These are phyloP conservation scores for Hippocampus abdominalis DNA, from an alignment of 2,113 vertebrate genomes.

Conservation along the genomic window DNA sequence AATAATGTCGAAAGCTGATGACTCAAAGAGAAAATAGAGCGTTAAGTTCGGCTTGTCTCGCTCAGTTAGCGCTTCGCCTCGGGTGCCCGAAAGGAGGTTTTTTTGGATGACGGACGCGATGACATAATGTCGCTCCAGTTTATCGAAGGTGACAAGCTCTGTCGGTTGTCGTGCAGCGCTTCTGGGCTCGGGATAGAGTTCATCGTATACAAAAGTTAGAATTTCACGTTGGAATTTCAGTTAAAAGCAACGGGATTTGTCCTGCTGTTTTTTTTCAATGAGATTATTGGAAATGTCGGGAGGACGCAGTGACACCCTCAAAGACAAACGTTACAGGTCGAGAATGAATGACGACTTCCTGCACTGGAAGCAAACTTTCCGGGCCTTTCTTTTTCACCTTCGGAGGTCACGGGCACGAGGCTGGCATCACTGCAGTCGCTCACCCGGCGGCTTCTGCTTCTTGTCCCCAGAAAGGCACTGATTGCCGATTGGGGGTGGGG, in stretches of 20 bases:
- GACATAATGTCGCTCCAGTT: neutral
- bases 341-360: conserved; percentile 1
- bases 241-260: too few species aligned
- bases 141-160: conserved; percentile 1
- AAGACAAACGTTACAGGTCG: neutral
- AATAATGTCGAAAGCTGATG: conserved; percentile 60
- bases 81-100: conserved; percentile 19
- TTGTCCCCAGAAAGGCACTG: conserved; percentile 25
- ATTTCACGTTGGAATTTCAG: too few species aligned
- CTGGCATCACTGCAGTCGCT: conserved; percentile 47
- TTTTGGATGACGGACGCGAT: conserved; percentile 10
- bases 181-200: neutral
- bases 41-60: conserved; percentile 39
- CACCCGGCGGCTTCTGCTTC: conserved; percentile 47
- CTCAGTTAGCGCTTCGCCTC: conserved; percentile 21
- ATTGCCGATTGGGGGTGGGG: conserved; percentile 3
- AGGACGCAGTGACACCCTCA: neutral
- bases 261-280: too few species aligned
- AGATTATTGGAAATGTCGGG: neutral
- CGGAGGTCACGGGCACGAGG: conserved; percentile 40
- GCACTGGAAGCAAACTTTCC: conserved; percentile 26
- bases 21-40: conserved; percentile 60
- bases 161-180: conserved; percentile 27
- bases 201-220: neutral
- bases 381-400: conserved; percentile 40